These are phyloP conservation scores for Microcebus murinus DNA, from an alignment of 2,113 vertebrate species.

Conservation along the genomic window DNA sequence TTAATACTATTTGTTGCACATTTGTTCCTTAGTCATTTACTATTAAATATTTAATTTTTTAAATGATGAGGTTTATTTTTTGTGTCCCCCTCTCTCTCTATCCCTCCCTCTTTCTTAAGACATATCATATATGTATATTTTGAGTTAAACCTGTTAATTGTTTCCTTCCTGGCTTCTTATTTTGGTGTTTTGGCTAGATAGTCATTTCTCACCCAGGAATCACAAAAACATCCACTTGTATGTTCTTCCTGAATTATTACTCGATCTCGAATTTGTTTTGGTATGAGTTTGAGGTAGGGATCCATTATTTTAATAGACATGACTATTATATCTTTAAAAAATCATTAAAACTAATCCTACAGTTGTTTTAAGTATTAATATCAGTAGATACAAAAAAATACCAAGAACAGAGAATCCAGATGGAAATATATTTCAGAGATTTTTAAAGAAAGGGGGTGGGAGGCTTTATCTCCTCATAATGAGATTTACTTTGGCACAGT, in stretches of 20 bases:
- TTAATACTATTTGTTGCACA: not conserved
- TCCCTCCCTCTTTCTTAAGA: not conserved
- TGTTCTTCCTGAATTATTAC: not conserved
- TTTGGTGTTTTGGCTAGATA: not conserved
- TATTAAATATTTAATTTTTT: not conserved
- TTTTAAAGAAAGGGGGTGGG: not conserved
- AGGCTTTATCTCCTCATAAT: not conserved
- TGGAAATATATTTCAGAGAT: not conserved
- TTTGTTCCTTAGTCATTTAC: not conserved
- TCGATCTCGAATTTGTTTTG: not conserved
- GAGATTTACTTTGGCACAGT: not conserved
- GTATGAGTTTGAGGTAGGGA: not conserved
- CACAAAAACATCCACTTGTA: not conserved
- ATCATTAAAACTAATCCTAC: constrained; percentile 7
- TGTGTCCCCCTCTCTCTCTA: too few relatives aligned
- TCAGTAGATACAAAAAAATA: not conserved
- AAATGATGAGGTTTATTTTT: not conserved
- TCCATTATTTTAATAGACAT: not conserved
- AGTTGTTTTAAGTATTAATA: not conserved
- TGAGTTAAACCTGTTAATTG: not conserved
- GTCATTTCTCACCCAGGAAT: not conserved
- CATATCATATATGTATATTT: not conserved
- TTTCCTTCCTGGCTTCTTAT: constrained; percentile 16
- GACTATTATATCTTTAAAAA: not conserved
- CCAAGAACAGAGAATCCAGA: not conserved